phyloP scores from a whole-genome alignment of 2,797 vertebrate species.

The Pterois miles region DNA sequence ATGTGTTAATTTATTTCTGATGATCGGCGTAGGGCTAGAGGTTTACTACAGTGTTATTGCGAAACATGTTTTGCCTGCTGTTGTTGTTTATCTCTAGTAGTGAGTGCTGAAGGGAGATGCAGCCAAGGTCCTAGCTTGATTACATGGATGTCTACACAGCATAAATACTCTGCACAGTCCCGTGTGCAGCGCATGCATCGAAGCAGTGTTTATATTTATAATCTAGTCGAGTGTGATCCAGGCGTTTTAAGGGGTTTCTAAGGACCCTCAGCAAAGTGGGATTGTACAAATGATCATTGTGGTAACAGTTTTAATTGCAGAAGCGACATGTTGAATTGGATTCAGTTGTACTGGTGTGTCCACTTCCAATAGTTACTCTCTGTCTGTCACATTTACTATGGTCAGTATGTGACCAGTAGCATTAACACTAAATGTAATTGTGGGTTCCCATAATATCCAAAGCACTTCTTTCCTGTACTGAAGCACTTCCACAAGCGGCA shows the following conservation, averaged over 20 bases:
- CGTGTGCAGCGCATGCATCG: background rate
- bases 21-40: background rate
- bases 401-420: background rate
- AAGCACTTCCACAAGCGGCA: background rate
- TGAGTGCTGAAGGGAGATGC: background rate
- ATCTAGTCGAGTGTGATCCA: background rate
- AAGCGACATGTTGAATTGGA: background rate
- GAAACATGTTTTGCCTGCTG: conserved; percentile 36
- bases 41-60: conserved; percentile 42
- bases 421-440: background rate
- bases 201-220: background rate
- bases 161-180: conserved; percentile 6
- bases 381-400: background rate
- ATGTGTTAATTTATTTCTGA: background rate
- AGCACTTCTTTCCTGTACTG: background rate
- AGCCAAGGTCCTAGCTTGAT: conserved; percentile 27
- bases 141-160: background rate
- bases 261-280: background rate
- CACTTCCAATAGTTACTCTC: background rate
- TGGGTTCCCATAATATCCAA: background rate
- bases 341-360: background rate
- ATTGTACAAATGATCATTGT: background rate
- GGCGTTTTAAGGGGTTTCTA: background rate
- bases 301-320: background rate
- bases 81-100: conserved; percentile 44